phyloP scores from a whole-genome alignment of 1,140 invertebrate genomes.

The Microplitis mediator region DNA sequence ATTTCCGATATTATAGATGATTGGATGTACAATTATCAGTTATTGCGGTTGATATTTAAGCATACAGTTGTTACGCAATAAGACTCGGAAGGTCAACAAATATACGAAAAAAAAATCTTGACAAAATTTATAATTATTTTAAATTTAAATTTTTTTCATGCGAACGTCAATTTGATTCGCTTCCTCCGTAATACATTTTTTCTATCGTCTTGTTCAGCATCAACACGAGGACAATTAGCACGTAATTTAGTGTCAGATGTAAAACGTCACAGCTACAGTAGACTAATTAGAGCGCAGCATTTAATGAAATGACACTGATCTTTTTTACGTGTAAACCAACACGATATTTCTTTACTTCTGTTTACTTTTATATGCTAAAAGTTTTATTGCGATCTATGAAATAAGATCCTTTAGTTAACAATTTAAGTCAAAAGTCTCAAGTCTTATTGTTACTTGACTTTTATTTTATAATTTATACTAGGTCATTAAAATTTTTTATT shows the following conservation, averaged over 20 bases:
- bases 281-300: constrained; percentile 20
- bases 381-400: not conserved
- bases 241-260: constrained; percentile 7
- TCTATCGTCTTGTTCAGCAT: not conserved
- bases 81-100: not conserved
- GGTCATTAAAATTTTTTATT: not conserved
- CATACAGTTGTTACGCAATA: not conserved
- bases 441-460: not conserved
- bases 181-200: not conserved
- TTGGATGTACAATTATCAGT: constrained; percentile 10
- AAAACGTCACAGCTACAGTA: not conserved
- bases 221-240: constrained; percentile 23
- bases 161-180: not conserved
- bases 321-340: not conserved
- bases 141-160: not conserved
- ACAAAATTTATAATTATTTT: not conserved
- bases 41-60: not conserved
- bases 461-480: not conserved
- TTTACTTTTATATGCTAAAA: not conserved
- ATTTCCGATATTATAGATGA: constrained; percentile 5
- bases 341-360: not conserved
- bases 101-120: not conserved
- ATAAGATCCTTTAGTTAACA: not conserved
- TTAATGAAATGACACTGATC: constrained; percentile 12
- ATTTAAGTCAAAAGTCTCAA: too few relatives aligned